A percentile compares a stretch with the other conserved stretches of the same genome.
Conservation (phyloP, 2,888 invertebrate species). For the Amphimallon solstitiale region DNA sequence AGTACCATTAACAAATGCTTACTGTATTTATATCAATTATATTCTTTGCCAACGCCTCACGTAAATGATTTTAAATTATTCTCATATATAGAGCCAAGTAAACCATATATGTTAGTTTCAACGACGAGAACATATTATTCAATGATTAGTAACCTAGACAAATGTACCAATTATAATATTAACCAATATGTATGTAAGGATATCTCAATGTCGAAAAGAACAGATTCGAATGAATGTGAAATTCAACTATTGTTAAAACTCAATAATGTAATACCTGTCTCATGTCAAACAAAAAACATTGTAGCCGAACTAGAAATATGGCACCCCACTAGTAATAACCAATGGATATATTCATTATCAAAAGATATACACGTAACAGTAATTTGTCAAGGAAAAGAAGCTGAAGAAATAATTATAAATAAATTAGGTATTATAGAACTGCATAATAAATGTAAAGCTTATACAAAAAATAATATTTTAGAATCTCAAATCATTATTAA, state of each 20-base stretch:
- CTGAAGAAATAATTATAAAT: not conserved
- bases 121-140: not conserved
- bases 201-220: not conserved
- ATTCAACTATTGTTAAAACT: not conserved
- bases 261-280: not conserved
- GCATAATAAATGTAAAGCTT: not conserved
- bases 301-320: not conserved
- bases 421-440: not conserved
- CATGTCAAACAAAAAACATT: not conserved
- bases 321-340: not conserved
- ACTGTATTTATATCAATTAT: not conserved
- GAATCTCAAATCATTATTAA: not conserved
- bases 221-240: not conserved
- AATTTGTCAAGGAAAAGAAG: not conserved
- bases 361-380: not conserved
- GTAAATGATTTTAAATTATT: not conserved
- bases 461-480: conserved; percentile 5
- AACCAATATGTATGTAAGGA: not conserved
- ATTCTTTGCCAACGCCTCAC: not conserved
- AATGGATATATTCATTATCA: not conserved
- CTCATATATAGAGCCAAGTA: not conserved
- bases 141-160: not conserved
- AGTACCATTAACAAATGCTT: not conserved
- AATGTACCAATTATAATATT: not conserved
- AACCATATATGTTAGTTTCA: not conserved